Conservation (phyloP, 2,888 invertebrate species). For the Melinaea marsaeus region DNA sequence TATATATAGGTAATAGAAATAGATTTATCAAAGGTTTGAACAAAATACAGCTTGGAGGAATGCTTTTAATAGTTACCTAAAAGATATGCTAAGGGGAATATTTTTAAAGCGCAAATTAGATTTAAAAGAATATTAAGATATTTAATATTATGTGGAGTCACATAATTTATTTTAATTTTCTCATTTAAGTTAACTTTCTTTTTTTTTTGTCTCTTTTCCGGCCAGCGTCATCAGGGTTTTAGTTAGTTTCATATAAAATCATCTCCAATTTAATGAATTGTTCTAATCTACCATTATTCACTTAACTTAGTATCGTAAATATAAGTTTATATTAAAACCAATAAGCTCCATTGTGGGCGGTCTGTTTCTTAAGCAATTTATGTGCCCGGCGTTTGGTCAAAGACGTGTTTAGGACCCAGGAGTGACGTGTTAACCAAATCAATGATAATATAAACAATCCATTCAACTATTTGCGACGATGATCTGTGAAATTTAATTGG, state of each 20-base stretch:
- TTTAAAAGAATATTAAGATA: too few relatives aligned
- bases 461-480: constrained; percentile 59
- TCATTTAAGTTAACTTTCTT: too few relatives aligned
- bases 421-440: constrained; percentile 60
- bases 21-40: too few relatives aligned
- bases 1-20: too few relatives aligned
- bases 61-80: too few relatives aligned
- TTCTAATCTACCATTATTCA: neutral
- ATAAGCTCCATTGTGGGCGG: constrained; percentile 52
- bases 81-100: too few relatives aligned
- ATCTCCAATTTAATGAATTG: neutral
- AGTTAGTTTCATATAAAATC: neutral
- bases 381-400: constrained; percentile 48
- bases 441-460: constrained; percentile 56
- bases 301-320: neutral
- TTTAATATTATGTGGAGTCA: too few relatives aligned
- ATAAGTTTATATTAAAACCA: constrained; percentile 43
- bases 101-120: too few relatives aligned
- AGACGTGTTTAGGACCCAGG: constrained; percentile 45
- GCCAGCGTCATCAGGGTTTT: too few relatives aligned
- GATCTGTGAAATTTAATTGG: constrained; percentile 59
- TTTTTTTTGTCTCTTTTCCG: too few relatives aligned
- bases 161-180: too few relatives aligned
- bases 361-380: constrained; percentile 68
- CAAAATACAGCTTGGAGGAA: too few relatives aligned